Base-by-base conservation (phyloP, 1,140 invertebrate genomes). In the Drosophila mauritiana region DNA sequence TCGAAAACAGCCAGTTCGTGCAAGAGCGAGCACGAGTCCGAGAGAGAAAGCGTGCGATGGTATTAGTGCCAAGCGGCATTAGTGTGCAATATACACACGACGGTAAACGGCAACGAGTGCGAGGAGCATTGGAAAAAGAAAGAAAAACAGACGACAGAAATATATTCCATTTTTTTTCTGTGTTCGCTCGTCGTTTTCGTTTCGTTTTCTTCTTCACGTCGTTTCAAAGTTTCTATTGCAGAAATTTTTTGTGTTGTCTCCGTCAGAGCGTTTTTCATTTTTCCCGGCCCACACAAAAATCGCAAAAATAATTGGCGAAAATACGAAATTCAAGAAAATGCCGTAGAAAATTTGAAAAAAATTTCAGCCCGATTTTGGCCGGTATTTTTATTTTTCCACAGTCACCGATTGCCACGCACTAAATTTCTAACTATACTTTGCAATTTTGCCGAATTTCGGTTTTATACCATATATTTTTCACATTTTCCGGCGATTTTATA, bases 161-260 rank as follows among this genome's bases (percentile, higher is more conserved):
- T 88, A 83, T 84, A 84, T 84, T 84, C 69, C 74, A 86, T 89
- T 89, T 88, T 86, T 86, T 91, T 91, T 90, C 78, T 77, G 80
- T 84, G 70, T 65, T 73, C 81, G 89, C 81, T 85, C 82, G 81
- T 85, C 82, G 82, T 80, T 72, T 70, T 68, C 62, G 65, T 67
- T 64, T 70, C 83, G 84, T 88, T 89, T 89, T 88, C 85, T 84
- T 90, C 82, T 91, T 91, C 90, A 86, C 78, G 90, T 91, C 90
- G 90, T 88, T 88, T 91, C 85, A 91, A 91, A 91, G 91, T 91
- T 91, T 91, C 83, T 89, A 89, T 90, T 91, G 86, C 86, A 82
- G 82, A 91, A 90, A 91, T 89, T 88, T 86, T 85, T 90, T 91
- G 86, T 91, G 84, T 91, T 82, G 74, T 69, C 72, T 57, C 61